A percentile compares a stretch with the other conserved stretches of the same genome.
These are phyloP conservation scores for Cottoperca gobio DNA, from an alignment of 2,797 vertebrate genomes.

Conservation along the genomic window DNA sequence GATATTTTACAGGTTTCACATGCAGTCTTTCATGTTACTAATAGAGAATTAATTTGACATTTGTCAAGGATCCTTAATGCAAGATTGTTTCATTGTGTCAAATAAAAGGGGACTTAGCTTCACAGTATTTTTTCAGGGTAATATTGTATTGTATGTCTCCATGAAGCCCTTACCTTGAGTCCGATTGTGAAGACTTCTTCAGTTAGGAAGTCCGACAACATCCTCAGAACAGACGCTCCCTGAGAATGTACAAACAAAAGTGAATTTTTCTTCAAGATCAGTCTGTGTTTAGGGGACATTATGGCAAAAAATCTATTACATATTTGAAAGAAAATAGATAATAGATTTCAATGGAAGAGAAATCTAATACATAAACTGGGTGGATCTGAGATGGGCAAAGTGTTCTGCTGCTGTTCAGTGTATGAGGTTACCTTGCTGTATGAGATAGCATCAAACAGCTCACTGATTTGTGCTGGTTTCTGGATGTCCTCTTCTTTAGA, in stretches of 20 bases:
- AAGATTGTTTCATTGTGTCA: neutral
- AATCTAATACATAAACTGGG: neutral
- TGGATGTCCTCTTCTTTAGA: constrained; percentile 85
- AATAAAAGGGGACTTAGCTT: neutral
- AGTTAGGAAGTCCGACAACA: constrained; percentile 91
- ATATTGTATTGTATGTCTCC: neutral
- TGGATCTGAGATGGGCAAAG: neutral
- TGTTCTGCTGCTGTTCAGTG: neutral
- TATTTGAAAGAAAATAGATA: neutral
- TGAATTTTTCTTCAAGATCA: neutral
- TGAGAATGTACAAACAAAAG: constrained; percentile 52
- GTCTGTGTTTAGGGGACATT: neutral
- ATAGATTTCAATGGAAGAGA: neutral
- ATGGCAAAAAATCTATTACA: neutral
- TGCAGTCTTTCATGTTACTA: neutral
- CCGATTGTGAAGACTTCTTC: constrained; percentile 88
- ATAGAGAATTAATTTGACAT: neutral
- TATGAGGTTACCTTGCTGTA: constrained; percentile 77
- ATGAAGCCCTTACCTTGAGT: constrained; percentile 82
- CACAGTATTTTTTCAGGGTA: neutral
- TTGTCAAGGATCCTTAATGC: neutral
- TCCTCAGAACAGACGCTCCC: constrained; percentile 93
- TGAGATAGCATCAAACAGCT: constrained; percentile 90
- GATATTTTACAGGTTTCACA: neutral
- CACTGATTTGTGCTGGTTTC: constrained; percentile 89